These are phyloP conservation scores for Rosalia funebris DNA, from an alignment of 2,888 invertebrate genomes.

Conservation along the genomic window DNA sequence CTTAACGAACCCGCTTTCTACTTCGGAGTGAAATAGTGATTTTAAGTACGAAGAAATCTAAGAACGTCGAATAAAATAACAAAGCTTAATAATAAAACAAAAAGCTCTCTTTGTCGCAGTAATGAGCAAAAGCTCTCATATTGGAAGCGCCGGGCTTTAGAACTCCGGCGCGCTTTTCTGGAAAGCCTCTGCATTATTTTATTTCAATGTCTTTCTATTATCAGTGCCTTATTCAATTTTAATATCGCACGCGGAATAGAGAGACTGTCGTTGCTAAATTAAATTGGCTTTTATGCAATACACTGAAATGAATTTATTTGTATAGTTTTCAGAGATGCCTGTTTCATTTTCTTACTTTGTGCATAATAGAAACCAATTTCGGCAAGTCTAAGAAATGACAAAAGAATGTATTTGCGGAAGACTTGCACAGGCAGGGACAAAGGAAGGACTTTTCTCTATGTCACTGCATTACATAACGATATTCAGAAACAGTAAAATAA, in stretches of 20 bases:
- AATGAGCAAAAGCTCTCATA: conserved; percentile 45
- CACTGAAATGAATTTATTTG: conserved; percentile 4
- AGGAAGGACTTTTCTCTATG: too few species aligned
- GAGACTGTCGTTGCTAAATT: conserved; percentile 26
- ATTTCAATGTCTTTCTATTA: conserved; percentile 38
- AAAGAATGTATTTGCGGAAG: too few species aligned
- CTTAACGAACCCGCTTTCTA: conserved; percentile 41
- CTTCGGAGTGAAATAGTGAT: conserved; percentile 36
- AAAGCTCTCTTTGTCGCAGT: conserved; percentile 43
- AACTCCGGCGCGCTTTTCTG: conserved; percentile 28
- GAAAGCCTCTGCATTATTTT: conserved; percentile 34
- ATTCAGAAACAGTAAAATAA: too few species aligned
- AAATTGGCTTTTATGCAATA: conserved; percentile 22
- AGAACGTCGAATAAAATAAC: conserved; percentile 42
- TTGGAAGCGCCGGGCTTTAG: conserved; percentile 36
- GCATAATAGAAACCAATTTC: neutral
- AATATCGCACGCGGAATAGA: conserved; percentile 20
- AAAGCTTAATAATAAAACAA: conserved; percentile 44
- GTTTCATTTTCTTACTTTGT: neutral
- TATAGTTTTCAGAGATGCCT: neutral
- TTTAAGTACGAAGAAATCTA: conserved; percentile 37
- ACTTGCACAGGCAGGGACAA: neutral
- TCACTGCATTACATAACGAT: too few species aligned
- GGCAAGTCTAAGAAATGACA: neutral
- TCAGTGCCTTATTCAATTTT: conserved; percentile 34